Conservation (phyloP, 1,140 invertebrate genomes). For the Sitobion miscanthi region DNA sequence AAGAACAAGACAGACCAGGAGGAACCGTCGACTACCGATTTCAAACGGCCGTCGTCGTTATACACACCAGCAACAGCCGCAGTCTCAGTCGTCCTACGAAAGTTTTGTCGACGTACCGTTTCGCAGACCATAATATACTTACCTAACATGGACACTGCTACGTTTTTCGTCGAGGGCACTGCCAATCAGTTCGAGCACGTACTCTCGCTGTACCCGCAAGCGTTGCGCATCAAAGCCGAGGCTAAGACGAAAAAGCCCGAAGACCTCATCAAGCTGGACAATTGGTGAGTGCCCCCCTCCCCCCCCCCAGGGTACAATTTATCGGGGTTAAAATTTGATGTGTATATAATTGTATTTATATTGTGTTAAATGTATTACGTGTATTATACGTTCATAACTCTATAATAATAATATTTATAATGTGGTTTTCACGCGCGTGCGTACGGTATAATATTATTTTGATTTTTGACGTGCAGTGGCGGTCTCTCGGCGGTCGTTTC, state of each 20-base stretch:
- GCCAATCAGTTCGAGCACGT: slow-evolving; percentile 86
- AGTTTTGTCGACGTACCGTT: slow-evolving; percentile 8
- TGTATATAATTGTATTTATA: too few species aligned
- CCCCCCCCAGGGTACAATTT: background rate
- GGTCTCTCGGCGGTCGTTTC: background rate
- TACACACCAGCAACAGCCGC: background rate
- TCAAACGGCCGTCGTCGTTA: background rate
- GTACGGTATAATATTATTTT: background rate
- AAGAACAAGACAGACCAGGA: background rate
- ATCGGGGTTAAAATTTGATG: background rate
- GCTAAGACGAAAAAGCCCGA: slow-evolving; percentile 88
- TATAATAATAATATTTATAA: background rate
- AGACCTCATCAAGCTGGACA: slow-evolving; percentile 90
- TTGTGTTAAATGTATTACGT: background rate
- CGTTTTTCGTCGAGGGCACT: slow-evolving; percentile 88
- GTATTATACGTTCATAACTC: background rate
- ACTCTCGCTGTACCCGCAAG: slow-evolving; percentile 86
- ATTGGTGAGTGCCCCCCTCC: slow-evolving; percentile 76
- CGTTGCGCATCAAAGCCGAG: slow-evolving; percentile 84
- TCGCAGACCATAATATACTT: background rate
- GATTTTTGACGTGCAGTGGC: background rate
- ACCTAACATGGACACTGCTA: slow-evolving; percentile 72
- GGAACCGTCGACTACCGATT: background rate
- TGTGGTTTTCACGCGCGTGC: background rate
- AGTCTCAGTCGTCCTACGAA: background rate